Conservation (phyloP, 1,140 invertebrate species). For the Diachasmimorpha longicaudata region DNA sequence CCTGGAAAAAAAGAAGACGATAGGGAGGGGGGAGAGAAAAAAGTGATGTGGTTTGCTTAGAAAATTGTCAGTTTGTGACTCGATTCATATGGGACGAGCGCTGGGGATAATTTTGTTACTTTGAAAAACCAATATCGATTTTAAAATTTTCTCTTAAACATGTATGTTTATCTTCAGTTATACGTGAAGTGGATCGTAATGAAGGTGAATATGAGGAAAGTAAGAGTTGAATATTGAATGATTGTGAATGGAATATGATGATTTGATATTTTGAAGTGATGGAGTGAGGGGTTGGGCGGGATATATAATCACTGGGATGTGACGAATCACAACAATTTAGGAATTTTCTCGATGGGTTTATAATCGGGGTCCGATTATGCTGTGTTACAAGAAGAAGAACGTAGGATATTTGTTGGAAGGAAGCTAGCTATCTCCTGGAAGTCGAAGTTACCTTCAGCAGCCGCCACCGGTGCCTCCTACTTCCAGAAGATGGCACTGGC, state of each 20-base stretch:
- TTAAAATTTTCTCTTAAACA: background rate
- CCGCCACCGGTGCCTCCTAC: slow-evolving; percentile 67
- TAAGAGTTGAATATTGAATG: too few species aligned
- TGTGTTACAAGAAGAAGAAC: slow-evolving; percentile 39
- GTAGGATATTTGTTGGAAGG: slow-evolving; percentile 48
- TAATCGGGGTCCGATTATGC: background rate
- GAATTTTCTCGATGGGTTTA: background rate
- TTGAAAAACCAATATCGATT: background rate
- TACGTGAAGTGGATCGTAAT: background rate
- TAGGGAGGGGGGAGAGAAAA: background rate
- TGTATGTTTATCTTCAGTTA: background rate
- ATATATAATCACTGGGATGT: too few species aligned
- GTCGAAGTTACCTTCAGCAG: slow-evolving; percentile 68
- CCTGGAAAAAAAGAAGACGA: background rate
- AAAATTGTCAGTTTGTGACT: background rate
- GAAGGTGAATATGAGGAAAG: background rate
- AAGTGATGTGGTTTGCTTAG: background rate
- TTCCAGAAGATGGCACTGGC: slow-evolving; percentile 69
- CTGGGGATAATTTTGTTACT: background rate
- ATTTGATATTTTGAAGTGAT: too few species aligned
- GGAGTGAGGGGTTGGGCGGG: too few species aligned
- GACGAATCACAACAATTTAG: too few species aligned
- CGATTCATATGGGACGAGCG: background rate
- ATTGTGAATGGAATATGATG: too few species aligned
- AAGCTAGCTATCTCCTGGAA: slow-evolving; percentile 68